Conservation (phyloP, 1,140 invertebrate species). For the Neelides sp. region DNA sequence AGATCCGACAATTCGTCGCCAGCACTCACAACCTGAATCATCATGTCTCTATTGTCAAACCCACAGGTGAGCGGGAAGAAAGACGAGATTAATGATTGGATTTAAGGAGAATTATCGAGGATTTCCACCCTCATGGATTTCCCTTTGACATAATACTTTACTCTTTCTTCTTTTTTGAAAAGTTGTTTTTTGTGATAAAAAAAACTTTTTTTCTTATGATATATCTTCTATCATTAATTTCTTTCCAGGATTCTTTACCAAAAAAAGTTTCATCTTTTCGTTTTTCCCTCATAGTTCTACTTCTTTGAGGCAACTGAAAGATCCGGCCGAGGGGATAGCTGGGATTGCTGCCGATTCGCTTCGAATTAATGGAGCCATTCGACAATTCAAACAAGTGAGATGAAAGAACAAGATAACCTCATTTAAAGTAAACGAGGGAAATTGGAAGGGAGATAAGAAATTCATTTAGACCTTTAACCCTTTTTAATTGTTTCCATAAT, state of each 20-base stretch:
- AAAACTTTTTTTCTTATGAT: slow-evolving; percentile 1
- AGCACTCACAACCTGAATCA: slow-evolving; percentile 79
- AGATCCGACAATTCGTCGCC: slow-evolving; percentile 46
- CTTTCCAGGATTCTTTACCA: no score
- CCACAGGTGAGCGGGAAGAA: slow-evolving; percentile 18
- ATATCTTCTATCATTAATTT: no score
- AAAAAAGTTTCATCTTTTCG: slow-evolving; percentile 21
- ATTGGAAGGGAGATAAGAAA: no score
- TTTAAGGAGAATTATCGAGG: no score
- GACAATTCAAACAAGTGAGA: slow-evolving; percentile 88
- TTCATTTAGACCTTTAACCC: no score
- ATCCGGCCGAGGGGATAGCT: slow-evolving; percentile 74
- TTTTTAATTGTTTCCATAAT: no score
- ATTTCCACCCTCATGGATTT: no score
- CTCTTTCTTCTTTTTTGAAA: no score
- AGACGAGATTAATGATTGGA: not conserved
- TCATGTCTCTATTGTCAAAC: slow-evolving; percentile 38
- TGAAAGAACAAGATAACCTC: no score
- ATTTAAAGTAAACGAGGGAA: no score
- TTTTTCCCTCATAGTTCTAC: slow-evolving; percentile 36
- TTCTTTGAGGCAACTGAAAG: slow-evolving; percentile 66
- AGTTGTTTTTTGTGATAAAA: no score
- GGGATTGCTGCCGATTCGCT: slow-evolving; percentile 94
- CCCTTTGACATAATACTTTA: no score
- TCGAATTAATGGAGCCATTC: slow-evolving; percentile 87